Conservation (phyloP, 2,888 invertebrate genomes). For the Macropis europaea region DNA sequence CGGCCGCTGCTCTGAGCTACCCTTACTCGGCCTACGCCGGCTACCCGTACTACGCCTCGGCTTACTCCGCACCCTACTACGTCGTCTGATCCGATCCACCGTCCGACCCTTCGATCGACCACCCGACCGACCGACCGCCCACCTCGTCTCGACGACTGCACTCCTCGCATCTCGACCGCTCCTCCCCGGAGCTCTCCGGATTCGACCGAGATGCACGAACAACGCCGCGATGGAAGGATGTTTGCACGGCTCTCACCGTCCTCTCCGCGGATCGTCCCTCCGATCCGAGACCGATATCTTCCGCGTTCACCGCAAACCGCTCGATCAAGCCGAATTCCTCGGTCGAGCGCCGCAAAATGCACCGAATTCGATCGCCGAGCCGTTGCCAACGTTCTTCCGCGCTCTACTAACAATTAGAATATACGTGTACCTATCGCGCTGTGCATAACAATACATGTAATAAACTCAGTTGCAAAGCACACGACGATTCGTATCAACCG, state of each 20-base stretch:
- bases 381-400: not conserved
- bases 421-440: not conserved
- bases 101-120: not conserved
- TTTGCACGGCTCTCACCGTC: not conserved
- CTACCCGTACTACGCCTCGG: conserved; percentile 70
- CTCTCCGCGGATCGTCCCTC: too few relatives aligned
- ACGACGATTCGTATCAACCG: not conserved
- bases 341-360: not conserved
- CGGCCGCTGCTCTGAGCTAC: conserved; percentile 67
- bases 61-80: conserved; percentile 67
- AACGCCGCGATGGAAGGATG: not conserved
- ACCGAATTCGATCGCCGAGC: not conserved
- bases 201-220: conserved; percentile 34
- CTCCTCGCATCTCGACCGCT: conserved; percentile 11
- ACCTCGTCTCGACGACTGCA: conserved; percentile 26
- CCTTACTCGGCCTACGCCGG: conserved; percentile 63
- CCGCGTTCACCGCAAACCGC: too few relatives aligned
- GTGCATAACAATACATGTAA: not conserved
- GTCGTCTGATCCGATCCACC: conserved; percentile 42
- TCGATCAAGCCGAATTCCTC: not conserved
- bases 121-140: not conserved
- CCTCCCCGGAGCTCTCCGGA: conserved; percentile 10
- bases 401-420: conserved; percentile 14
- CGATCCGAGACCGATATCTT: too few relatives aligned
- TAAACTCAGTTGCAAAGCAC: conserved; percentile 20